Evolutionary conservation across 2,888 invertebrate genomes (phyloP), one percentile per base, ranked within the genome.

Genomic region (Sesia bembeciformis): DNA sequence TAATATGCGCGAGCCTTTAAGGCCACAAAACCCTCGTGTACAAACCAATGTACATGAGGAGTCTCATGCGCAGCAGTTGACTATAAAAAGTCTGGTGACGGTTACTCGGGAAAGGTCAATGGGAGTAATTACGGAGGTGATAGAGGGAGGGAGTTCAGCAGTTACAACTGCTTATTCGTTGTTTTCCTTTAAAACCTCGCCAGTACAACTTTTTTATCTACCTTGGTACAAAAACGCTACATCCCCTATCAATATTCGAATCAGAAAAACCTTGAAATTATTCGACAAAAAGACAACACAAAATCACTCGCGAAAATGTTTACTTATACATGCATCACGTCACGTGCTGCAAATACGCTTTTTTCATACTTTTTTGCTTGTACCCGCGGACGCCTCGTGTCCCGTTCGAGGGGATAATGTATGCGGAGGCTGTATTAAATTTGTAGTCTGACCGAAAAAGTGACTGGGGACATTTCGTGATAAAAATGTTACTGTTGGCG

Each of bases 391-490:
- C 50, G 52, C 46, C 53, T 53, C 53, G 50, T 56, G 52, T 42
- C 54, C 54, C 54, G 40, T 43, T 57, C 56, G 42, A 46, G 50
- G 57, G 60, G 56, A 55, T 60, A 60, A 60, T 58, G 53, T 57
- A 58, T 58, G 58, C 60, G 56, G 60, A 53, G 52, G 58, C 53
- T 49, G 58, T 60, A 60, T 60, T 60, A 60, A 58, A 60, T 58
- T 58, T 58, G 58, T 52, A 58, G 54, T 54, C 51, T 53, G 51
- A 40, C 50, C 49, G 52, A 55, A 57, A 57, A 57, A 54, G 42
- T 57, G 55, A 54, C 53, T 41, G 52, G 40, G 23, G 50, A 52
- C 46, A 46, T n/a, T 41, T 55, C 7, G 57, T 52, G 43, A 52
- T 52, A 53, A 53, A 55, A 57, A 49, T 56, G 53, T 56, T 53